Base-by-base conservation (phyloP, 2,888 invertebrate genomes). In the Augiades crinisus region DNA sequence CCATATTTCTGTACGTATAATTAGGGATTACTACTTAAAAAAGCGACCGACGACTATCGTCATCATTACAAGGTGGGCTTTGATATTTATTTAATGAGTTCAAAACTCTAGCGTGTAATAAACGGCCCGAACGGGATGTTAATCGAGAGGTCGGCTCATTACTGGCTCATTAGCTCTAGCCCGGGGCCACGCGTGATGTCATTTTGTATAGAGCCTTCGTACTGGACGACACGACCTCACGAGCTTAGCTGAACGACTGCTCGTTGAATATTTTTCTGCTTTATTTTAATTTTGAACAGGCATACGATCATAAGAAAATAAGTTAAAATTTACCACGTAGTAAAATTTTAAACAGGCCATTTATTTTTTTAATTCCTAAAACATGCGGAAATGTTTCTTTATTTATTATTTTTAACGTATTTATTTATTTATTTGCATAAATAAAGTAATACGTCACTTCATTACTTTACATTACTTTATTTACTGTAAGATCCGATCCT, bases 101-200 rank as follows among this genome's bases (percentile, higher is more conserved):
- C 58, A 65, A 58, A 57, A 45, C 54, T 57, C 54, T 44, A 55
- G 56, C 56, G 56, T 60, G 59, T 69, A 72, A 72, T 67, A 70
- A 75, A 76, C 70, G 67, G 64, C 60, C 63, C 62, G 65, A 68
- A 74, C 63, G 58, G 67, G 69, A 73, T 73, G 72, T 73, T 75
- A 78, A 80, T 75, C 73, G 71, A 65, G 70, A 62, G 59, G 64
- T 65, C 64, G 64, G 67, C 70, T 81, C 73, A 80, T 82, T 78
- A 78, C 70, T 60, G 61, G 61, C 72, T 81, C 78, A 80, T 81
- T 81, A 81, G 70, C 58, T 59, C 59, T 56, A 57, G 67, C 82
- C 77, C 55, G 66, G 57, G 77, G 83, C 72, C 47, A 60, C 59
- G 59, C 55, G 57, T 65, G 65, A 69, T 75, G 75, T 75, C 78